These are phyloP conservation scores for Podarcis lilfordi DNA, from an alignment of 2,797 vertebrate species.

Conservation along the genomic window DNA sequence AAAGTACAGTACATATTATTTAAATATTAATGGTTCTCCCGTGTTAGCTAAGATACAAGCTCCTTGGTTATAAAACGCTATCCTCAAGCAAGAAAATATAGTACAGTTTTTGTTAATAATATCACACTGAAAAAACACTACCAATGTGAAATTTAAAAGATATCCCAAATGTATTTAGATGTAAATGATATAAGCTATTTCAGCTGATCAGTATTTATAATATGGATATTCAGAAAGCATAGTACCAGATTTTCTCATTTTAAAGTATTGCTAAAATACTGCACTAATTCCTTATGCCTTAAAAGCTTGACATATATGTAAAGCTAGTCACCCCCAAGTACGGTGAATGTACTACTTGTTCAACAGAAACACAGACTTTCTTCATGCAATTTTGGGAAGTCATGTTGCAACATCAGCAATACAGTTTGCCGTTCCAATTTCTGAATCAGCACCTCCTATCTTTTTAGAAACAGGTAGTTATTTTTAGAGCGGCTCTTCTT, in stretches of 20 bases:
- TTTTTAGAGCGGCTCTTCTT: slow-evolving; percentile 45
- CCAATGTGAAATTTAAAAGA: not conserved
- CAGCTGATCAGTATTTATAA: slow-evolving; percentile 19
- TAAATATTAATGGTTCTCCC: not conserved
- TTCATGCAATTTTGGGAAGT: slow-evolving; percentile 37
- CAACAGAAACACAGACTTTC: slow-evolving; percentile 4
- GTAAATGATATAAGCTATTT: fast-evolving
- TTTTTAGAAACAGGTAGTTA: slow-evolving; percentile 49
- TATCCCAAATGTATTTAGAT: not conserved
- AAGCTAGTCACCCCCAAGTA: not conserved
- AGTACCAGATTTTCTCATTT: not conserved
- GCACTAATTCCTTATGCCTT: slow-evolving; percentile 28
- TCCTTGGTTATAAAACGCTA: not conserved
- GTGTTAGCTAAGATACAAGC: too few species aligned
- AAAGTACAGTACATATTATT: not conserved
- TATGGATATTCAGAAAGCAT: not conserved
- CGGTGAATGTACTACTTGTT: not conserved
- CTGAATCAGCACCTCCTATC: slow-evolving; percentile 37
- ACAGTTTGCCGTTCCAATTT: fast-evolving
- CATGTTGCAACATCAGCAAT: slow-evolving; percentile 8
- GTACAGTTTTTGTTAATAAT: not conserved
- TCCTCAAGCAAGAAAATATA: not conserved
- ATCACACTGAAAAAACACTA: not conserved
- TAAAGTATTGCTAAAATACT: not conserved
- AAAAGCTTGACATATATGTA: not conserved